Evolutionary conservation across 2,797 vertebrate species (phyloP), one percentile per base, ranked within the genome.

Genomic region (Urophycis tenuis): DNA sequence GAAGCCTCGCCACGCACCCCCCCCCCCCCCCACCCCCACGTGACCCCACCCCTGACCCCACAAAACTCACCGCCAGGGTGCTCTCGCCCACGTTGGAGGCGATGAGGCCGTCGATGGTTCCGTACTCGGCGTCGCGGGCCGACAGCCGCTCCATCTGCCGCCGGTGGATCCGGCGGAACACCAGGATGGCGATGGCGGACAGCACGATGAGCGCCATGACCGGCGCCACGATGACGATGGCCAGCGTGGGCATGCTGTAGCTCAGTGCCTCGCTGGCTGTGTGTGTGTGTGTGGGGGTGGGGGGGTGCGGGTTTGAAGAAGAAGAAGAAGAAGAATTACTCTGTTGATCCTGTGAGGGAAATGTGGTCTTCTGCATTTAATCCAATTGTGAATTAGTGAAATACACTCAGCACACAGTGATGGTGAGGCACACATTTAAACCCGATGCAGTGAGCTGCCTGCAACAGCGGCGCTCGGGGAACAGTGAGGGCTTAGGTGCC

Each of bases 61-160:
- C 14, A 3, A 22, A 53, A 93, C 97, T 97, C 89, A 99, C 98
- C 86, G 97, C 98, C 84, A 99, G 85, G 0, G 97, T 99, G 93
- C 95, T 99, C 82, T 99, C 98, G 39, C 97, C 98, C 67, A 99
- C 97, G 0, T 99, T 99, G 15, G 98, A 98, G 0, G 98, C 96
- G 74, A 99, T 99, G 72, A 99, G 95, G 9, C 98, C 98, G 71
- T 99, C 98, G 0, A 99, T 96, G 3, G 96, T 95, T 78, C 97
- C 98, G 0, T 98, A 98, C 69, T 99, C 98, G 0, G 95, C 96
- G 45, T 99, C 98, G 64, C 96, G 92, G 0, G 95, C 93, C 0
- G 95, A 97, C 36, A 98, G 92, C 45, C 96, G 92, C 86, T 99
- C 96, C 94, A 98, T 95, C 74, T 96, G 95, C 84, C 93, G 95